These are phyloP conservation scores for Malaclemys terrapin DNA, from an alignment of 2,113 vertebrate species.

Conservation along the genomic window DNA sequence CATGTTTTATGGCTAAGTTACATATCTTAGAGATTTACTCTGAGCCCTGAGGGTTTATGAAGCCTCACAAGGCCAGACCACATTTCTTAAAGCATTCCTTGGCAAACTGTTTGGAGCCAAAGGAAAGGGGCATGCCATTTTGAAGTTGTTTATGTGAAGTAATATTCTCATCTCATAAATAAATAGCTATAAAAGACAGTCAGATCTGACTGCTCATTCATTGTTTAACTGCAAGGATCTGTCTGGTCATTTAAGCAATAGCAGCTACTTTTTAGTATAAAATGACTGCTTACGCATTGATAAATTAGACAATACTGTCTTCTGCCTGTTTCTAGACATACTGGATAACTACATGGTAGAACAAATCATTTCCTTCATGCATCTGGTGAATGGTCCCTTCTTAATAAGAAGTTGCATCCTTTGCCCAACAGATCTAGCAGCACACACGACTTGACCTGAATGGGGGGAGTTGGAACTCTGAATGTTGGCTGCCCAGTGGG, in stretches of 20 bases:
- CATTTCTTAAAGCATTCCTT: neutral
- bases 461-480: neutral
- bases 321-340: neutral
- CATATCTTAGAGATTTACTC: neutral
- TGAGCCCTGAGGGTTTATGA: neutral
- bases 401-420: accelerated
- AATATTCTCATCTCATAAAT: neutral
- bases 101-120: neutral
- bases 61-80: neutral
- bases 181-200: neutral
- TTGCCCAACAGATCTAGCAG: neutral
- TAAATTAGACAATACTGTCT: neutral
- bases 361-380: neutral
- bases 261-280: neutral
- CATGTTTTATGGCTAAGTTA: neutral
- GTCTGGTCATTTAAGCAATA: neutral
- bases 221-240: neutral
- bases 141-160: neutral
- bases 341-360: neutral
- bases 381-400: neutral
- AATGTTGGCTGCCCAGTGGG: neutral
- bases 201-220: neutral
- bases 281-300: neutral
- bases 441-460: neutral
- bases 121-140: neutral